Percentiles rank a stretch among this genome's conserved stretches.
Conservation (phyloP, 2,888 invertebrate genomes). For the Microplitis deprimator region DNA sequence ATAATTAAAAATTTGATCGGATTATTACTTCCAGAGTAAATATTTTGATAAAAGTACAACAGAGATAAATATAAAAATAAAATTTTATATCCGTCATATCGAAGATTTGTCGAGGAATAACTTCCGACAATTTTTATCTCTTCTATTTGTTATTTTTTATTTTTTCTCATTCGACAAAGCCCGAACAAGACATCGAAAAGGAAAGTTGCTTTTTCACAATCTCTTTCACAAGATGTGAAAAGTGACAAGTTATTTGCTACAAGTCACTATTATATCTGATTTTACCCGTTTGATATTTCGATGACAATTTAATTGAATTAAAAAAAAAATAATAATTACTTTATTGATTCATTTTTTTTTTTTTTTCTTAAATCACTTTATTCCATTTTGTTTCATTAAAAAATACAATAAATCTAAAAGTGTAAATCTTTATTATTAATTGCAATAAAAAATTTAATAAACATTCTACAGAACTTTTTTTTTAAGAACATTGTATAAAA, state of each 20-base stretch:
- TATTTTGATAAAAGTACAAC: neutral
- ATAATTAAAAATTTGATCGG: too few relatives aligned
- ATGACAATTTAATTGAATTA: neutral
- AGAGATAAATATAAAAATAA: neutral
- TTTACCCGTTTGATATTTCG: neutral
- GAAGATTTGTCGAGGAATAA: constrained; percentile 10
- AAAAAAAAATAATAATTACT: neutral
- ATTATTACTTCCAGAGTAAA: too few relatives aligned
- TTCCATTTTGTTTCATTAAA: too few relatives aligned
- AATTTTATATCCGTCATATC: neutral
- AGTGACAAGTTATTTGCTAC: constrained; percentile 45
- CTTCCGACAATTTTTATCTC: constrained; percentile 18
- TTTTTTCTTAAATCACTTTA: neutral
- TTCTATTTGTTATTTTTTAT: constrained; percentile 1
- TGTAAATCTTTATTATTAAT: too few relatives aligned
- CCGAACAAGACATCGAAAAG: constrained; percentile 22
- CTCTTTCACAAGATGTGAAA: constrained; percentile 11
- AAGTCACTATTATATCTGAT: constrained; percentile 28
- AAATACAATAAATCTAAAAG: too few relatives aligned
- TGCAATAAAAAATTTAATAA: neutral
- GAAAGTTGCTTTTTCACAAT: constrained; percentile 9
- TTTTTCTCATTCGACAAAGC: constrained; percentile 23
- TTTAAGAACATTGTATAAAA: neutral
- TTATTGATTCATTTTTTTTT: neutral
- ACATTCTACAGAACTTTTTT: neutral